phyloP scores from a whole-genome alignment of 2,113 vertebrate genomes.

The Rhynchomys soricoides region DNA sequence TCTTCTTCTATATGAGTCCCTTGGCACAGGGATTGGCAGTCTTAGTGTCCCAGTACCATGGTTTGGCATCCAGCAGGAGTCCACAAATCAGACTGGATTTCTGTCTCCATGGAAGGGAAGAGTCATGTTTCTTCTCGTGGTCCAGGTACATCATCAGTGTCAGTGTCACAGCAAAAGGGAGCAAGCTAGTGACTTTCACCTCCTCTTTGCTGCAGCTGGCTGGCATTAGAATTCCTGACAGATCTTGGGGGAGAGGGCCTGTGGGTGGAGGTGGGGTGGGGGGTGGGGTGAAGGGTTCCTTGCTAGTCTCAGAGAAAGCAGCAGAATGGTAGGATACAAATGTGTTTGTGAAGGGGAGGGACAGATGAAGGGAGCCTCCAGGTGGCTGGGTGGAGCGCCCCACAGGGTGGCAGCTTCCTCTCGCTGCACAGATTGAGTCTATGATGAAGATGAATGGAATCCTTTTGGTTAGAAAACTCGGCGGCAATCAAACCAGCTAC shows the following conservation, averaged over 20 bases:
- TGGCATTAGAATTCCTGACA: neutral
- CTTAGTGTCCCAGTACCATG: neutral
- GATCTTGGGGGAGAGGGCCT: neutral
- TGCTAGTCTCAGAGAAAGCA: neutral
- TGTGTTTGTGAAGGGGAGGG: neutral
- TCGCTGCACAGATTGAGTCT: slow-evolving; percentile 54
- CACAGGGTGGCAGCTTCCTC: slow-evolving; percentile 26
- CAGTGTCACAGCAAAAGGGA: neutral
- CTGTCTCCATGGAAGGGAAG: neutral
- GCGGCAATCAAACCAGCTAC: slow-evolving; percentile 4
- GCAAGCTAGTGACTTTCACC: neutral
- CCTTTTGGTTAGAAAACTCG: slow-evolving; percentile 53
- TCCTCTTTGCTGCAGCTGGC: neutral
- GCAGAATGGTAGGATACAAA: neutral
- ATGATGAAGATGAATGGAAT: slow-evolving; percentile 73
- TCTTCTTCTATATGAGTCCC: neutral
- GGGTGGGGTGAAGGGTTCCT: neutral
- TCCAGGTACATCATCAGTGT: neutral
- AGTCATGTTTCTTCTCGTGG: fast-evolving
- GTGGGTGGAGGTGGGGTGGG: neutral
- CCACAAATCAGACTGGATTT: neutral
- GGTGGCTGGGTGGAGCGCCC: slow-evolving; percentile 59
- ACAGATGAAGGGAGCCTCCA: slow-evolving; percentile 63
- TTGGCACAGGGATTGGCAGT: neutral
- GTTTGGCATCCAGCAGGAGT: neutral